Evolutionary conservation across 2,113 vertebrate genomes (phyloP).

Genomic region (Nematolebias whitei): DNA sequence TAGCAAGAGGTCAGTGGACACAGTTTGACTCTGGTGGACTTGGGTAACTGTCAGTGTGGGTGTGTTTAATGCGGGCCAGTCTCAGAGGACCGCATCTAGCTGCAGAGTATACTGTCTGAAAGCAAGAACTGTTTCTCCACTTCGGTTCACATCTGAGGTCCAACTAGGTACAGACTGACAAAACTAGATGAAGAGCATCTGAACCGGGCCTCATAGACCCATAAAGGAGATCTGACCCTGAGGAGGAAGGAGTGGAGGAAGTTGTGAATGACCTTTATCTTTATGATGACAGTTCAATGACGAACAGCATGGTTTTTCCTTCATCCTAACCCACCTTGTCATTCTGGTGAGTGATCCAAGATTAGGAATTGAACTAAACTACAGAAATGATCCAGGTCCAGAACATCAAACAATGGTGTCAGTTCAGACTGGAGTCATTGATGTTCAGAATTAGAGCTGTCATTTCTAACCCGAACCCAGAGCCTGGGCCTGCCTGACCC

Average conservation of each 20-base stretch:
- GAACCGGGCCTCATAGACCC: neutral
- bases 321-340: neutral
- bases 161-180: neutral
- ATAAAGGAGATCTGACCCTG: neutral
- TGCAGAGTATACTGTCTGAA: neutral
- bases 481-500: too few relatives aligned
- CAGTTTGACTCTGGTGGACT: neutral
- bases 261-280: too few relatives aligned
- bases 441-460: slow-evolving; percentile 4
- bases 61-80: neutral
- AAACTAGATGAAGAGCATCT: neutral
- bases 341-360: neutral
- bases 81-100: slow-evolving; percentile 2
- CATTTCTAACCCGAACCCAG: too few relatives aligned
- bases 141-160: neutral
- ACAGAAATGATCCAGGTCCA: neutral
- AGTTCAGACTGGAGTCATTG: neutral
- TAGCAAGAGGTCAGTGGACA: slow-evolving; percentile 10
- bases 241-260: neutral
- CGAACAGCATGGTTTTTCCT: neutral
- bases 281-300: neutral
- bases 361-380: neutral
- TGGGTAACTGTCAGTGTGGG: neutral
- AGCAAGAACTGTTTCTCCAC: neutral
- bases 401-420: neutral